Percentiles rank a stretch among this genome's conserved stretches.
These are phyloP conservation scores for Etheostoma nigrum DNA, from an alignment of 2,797 vertebrate genomes.

Conservation along the genomic window DNA sequence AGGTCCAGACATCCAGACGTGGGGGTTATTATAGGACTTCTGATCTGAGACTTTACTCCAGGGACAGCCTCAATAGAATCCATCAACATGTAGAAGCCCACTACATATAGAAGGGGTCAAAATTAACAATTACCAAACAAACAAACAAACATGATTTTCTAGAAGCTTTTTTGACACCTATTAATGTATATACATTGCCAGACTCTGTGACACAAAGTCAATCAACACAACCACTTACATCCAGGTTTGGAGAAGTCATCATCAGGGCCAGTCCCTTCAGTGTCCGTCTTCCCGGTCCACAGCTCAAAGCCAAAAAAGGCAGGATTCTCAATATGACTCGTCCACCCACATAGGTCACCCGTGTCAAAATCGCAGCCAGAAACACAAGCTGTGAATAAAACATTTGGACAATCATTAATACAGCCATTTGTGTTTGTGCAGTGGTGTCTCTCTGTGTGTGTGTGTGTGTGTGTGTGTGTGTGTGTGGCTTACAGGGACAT, in stretches of 20 bases:
- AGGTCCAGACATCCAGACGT: slow-evolving; percentile 83
- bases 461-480: neutral
- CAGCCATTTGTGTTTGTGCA: neutral
- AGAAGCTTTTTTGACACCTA: too few relatives aligned
- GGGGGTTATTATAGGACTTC: slow-evolving; percentile 74
- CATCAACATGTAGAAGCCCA: slow-evolving; percentile 86
- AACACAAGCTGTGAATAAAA: slow-evolving; percentile 78
- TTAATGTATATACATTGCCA: neutral
- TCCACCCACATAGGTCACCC: slow-evolving; percentile 84
- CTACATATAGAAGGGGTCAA: slow-evolving; percentile 62
- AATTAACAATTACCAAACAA: neutral
- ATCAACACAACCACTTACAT: slow-evolving; percentile 70
- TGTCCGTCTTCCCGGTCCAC: slow-evolving; percentile 69
- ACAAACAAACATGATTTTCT: neutral
- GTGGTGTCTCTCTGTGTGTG: neutral
- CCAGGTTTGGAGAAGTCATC: slow-evolving; percentile 89
- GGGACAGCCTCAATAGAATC: slow-evolving; percentile 57
- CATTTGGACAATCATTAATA: neutral
- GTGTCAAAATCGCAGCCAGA: slow-evolving; percentile 84
- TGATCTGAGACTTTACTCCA: slow-evolving; percentile 71
- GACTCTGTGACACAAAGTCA: neutral
- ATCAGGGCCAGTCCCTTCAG: slow-evolving; percentile 80
- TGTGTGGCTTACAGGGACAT: slow-evolving; percentile 83
- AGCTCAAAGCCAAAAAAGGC: slow-evolving; percentile 67
- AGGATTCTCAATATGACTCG: slow-evolving; percentile 1